phyloP scores from a whole-genome alignment of 1,140 invertebrate genomes.

The Drosophila leontia region DNA sequence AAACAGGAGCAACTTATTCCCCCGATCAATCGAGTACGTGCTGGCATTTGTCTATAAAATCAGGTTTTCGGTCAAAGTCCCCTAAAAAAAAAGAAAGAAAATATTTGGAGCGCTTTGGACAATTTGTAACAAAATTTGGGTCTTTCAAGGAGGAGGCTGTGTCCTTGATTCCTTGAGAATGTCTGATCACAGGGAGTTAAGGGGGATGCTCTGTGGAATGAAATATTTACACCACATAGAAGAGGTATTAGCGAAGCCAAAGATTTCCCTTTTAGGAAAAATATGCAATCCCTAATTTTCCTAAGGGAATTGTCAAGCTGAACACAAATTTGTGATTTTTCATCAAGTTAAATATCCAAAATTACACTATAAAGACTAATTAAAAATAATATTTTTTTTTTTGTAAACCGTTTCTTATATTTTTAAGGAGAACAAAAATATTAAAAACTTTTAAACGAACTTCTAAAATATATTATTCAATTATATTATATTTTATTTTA shows the following conservation, averaged over 20 bases:
- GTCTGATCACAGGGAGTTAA: not conserved
- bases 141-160: conserved; percentile 24
- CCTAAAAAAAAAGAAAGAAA: conserved; percentile 18
- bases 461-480: not conserved
- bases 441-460: not conserved
- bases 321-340: not conserved
- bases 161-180: conserved; percentile 52
- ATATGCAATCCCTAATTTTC: not conserved
- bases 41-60: conserved; percentile 76
- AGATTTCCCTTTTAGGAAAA: too few species aligned
- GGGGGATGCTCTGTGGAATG: not conserved
- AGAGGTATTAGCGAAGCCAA: not conserved
- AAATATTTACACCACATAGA: conserved; percentile 15
- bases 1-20: conserved; percentile 53
- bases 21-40: conserved; percentile 70
- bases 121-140: conserved; percentile 62
- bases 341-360: too few species aligned
- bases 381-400: too few species aligned
- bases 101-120: conserved; percentile 53
- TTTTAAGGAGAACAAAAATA: too few species aligned
- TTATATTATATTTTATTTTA: not conserved
- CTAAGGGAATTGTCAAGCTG: not conserved
- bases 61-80: conserved; percentile 51
- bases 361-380: too few species aligned
- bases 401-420: too few species aligned